Conservation (phyloP, 2,888 invertebrate species). For the Agrochola lychnidis region DNA sequence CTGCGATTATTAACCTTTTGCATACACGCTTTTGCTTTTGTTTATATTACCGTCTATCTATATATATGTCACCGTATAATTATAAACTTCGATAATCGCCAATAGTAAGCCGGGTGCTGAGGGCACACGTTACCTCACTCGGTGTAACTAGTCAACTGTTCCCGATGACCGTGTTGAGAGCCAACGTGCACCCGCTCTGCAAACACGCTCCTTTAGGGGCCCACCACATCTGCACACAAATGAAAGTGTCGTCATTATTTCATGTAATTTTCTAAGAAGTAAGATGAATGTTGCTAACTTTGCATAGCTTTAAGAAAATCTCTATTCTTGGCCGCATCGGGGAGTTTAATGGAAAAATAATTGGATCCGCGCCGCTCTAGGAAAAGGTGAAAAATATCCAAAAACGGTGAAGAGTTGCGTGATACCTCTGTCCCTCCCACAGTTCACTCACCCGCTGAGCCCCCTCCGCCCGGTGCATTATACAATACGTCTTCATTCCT, state of each 20-base stretch:
- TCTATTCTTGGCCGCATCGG: conserved; percentile 32
- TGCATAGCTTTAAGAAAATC: conserved; percentile 15
- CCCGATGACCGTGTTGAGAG: not conserved
- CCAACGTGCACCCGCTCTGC: not conserved
- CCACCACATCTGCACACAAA: not conserved
- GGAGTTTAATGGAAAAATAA: conserved; percentile 70
- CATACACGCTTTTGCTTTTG: no score
- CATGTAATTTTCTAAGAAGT: conserved; percentile 9
- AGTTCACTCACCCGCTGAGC: not conserved
- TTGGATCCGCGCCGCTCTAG: conserved; percentile 63
- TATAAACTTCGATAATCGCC: no score
- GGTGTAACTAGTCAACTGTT: not conserved
- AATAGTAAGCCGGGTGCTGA: no score
- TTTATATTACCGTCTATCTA: no score
- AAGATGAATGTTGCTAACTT: conserved; percentile 26
- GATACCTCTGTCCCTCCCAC: not conserved
- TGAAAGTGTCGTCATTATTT: not conserved
- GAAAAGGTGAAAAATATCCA: conserved; percentile 66
- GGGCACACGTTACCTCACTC: not conserved
- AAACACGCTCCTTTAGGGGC: not conserved
- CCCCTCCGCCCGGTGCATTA: conserved; percentile 50
- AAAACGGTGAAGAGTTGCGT: conserved; percentile 60
- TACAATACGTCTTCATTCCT: conserved; percentile 61
- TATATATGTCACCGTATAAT: no score
- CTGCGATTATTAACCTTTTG: no score